Evolutionary conservation across 2,113 vertebrate species (phyloP).

Genomic region (Lagopus muta): DNA sequence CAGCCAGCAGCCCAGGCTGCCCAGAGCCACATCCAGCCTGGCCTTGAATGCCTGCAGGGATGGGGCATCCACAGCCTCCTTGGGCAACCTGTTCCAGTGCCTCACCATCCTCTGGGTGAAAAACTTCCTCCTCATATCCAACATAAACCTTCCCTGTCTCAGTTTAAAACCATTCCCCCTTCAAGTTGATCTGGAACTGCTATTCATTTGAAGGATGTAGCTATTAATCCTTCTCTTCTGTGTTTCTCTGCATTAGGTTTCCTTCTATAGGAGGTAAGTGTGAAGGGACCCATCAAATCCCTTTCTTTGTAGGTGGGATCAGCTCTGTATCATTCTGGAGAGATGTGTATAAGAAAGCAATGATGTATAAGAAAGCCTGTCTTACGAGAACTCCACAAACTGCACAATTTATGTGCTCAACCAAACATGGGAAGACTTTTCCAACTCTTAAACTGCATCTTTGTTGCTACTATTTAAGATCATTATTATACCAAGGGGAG

Average conservation of each 20-base stretch:
- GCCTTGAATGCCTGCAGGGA: too few species aligned
- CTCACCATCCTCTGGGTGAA: too few species aligned
- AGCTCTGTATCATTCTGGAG: fast-evolving
- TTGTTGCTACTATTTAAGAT: not conserved
- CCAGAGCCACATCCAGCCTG: too few species aligned
- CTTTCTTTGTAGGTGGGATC: not conserved
- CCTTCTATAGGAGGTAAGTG: not conserved
- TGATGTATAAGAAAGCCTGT: not conserved
- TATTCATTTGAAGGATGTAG: not conserved
- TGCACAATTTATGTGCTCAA: not conserved
- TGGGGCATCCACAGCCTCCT: too few species aligned
- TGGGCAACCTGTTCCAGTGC: too few species aligned
- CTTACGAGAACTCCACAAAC: not conserved
- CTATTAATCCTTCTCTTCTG: not conserved
- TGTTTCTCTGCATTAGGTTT: not conserved
- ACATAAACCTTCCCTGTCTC: too few species aligned
- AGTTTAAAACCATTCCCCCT: too few species aligned
- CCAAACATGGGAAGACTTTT: not conserved
- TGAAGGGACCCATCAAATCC: not conserved
- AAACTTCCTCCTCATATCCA: too few species aligned
- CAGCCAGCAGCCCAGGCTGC: too few species aligned
- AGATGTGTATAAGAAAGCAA: not conserved
- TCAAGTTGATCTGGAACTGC: not conserved
- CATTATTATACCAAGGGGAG: not conserved
- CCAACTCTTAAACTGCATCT: not conserved